Conservation (phyloP, 2,797 vertebrate genomes). For the Argya squamiceps region DNA sequence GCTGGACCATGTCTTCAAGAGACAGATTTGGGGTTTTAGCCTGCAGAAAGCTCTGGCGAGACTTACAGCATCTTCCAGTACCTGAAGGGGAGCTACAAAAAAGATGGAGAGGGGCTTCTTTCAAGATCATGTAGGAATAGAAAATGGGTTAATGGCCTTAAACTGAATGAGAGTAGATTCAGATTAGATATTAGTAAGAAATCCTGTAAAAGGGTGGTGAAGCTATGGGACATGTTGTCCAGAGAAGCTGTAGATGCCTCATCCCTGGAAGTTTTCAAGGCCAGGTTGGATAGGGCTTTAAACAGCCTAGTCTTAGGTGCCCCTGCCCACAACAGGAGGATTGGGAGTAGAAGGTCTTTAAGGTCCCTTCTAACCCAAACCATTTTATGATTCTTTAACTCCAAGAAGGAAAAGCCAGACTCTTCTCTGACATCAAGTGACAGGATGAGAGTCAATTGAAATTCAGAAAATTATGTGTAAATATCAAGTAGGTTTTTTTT, state of each 20-base stretch:
- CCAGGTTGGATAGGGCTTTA: not conserved
- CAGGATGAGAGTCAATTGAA: not conserved
- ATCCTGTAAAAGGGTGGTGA: not conserved
- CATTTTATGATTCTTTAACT: not conserved
- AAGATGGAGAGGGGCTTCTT: not conserved
- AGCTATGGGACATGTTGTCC: not conserved
- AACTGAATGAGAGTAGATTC: not conserved
- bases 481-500: not conserved
- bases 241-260: not conserved
- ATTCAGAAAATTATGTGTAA: not conserved
- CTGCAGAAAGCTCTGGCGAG: not conserved
- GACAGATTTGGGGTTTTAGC: not conserved
- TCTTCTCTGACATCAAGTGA: not conserved
- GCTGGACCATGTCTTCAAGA: not conserved
- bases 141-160: not conserved
- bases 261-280: not conserved
- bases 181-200: not conserved
- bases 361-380: not conserved
- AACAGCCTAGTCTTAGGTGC: not conserved
- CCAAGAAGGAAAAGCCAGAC: not conserved
- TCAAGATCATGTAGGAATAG: not conserved
- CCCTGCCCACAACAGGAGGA: accelerated
- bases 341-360: not conserved
- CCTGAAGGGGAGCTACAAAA: not conserved
- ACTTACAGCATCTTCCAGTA: not conserved